Conservation (phyloP, 2,888 invertebrate genomes). For the Hanleya hanleyi region DNA sequence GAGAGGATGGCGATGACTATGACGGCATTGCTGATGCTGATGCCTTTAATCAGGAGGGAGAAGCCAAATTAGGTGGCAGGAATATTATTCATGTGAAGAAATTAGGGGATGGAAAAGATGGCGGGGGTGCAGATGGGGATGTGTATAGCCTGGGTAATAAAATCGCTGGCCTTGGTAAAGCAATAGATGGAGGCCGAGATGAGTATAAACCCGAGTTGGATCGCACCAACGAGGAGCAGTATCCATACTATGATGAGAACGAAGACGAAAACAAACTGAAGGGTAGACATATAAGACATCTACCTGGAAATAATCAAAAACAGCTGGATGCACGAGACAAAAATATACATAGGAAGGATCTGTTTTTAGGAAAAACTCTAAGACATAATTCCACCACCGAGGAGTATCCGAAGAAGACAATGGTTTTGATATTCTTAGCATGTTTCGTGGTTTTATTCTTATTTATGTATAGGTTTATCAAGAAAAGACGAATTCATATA, state of each 20-base stretch:
- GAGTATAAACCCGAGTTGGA: not conserved
- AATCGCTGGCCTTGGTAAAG: too few relatives aligned
- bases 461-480: conserved; percentile 59
- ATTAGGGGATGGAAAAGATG: too few relatives aligned
- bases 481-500: conserved; percentile 54
- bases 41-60: conserved; percentile 39
- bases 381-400: too few relatives aligned
- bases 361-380: too few relatives aligned
- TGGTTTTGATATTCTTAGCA: conserved; percentile 44
- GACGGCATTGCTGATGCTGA: conserved; percentile 36
- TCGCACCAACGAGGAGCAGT: conserved; percentile 33
- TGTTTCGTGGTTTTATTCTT: conserved; percentile 50
- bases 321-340: too few relatives aligned
- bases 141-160: too few relatives aligned
- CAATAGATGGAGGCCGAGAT: not conserved
- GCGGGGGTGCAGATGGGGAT: too few relatives aligned
- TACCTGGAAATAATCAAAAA: too few relatives aligned
- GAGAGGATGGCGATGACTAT: conserved; percentile 28
- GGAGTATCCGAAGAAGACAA: conserved; percentile 23
- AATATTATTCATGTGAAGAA: not conserved
- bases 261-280: conserved; percentile 17
- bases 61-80: conserved; percentile 1
- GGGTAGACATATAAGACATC: not conserved
- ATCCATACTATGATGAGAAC: conserved; percentile 41
- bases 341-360: too few relatives aligned